These are phyloP conservation scores for Heliocidaris erythrogramma DNA, from an alignment of 35 echinoderm and acorn worm species.

Conservation along the genomic window DNA sequence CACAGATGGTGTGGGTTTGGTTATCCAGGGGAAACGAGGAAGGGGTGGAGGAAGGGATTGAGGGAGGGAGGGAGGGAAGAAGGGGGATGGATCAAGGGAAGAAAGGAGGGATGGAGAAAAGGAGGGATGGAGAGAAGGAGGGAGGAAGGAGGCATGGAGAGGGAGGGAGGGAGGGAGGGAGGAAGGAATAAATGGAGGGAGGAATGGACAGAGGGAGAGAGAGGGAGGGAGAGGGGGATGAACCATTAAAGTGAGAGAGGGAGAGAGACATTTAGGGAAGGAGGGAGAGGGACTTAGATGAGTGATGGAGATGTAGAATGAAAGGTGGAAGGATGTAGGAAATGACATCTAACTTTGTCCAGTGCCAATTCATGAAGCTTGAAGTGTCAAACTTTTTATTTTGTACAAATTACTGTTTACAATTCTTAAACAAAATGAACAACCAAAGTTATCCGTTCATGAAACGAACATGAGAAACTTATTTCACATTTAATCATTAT, in stretches of 20 bases:
- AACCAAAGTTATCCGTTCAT: too few species aligned
- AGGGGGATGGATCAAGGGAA: not conserved
- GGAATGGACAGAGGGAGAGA: not conserved
- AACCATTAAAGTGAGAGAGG: not conserved
- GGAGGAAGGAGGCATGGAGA: not conserved
- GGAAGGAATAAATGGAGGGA: not conserved
- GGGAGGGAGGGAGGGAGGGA: not conserved
- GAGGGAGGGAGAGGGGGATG: not conserved
- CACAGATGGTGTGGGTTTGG: not conserved
- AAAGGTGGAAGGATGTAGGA: too few species aligned
- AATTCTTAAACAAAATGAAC: too few species aligned
- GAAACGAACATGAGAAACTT: too few species aligned
- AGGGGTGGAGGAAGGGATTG: not conserved
- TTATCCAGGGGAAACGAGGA: not conserved
- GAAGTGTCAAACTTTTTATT: too few species aligned
- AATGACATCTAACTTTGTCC: too few species aligned
- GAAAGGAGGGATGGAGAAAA: not conserved
- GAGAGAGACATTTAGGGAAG: not conserved
- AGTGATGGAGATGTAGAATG: too few species aligned
- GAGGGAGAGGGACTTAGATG: too few species aligned
- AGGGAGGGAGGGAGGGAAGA: not conserved
- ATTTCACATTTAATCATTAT: too few species aligned
- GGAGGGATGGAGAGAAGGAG: not conserved
- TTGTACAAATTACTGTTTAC: too few species aligned
- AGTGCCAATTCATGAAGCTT: too few species aligned